Percentiles rank a stretch among this genome's conserved stretches.
Conservation (phyloP, 2,113 vertebrate species). For the Steatornis caripensis region DNA sequence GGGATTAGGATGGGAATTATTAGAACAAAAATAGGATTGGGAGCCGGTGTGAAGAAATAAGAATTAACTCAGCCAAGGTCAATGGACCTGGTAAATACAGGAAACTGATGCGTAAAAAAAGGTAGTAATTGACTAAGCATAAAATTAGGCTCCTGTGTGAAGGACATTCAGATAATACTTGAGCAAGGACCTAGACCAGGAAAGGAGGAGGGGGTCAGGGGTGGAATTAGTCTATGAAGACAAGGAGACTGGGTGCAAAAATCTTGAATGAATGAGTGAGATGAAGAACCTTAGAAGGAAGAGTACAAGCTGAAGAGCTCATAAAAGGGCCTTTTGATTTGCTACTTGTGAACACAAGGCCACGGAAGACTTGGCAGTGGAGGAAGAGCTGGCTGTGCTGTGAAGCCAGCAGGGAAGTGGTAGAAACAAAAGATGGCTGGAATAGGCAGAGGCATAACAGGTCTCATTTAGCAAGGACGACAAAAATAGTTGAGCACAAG, state of each 20-base stretch:
- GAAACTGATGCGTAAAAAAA: neutral
- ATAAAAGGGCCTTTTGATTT: neutral
- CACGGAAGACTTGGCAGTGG: neutral
- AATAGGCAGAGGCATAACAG: neutral
- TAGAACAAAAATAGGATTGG: neutral
- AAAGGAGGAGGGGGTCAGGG: neutral
- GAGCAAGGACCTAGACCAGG: neutral
- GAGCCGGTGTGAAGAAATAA: neutral
- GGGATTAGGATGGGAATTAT: neutral
- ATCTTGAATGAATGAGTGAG: neutral
- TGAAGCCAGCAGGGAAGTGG: neutral
- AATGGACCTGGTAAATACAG: neutral
- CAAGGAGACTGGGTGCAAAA: neutral
- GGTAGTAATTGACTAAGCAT: neutral
- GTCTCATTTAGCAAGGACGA: fast-evolving
- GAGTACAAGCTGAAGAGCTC: neutral
- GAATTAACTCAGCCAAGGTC: neutral
- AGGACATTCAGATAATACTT: neutral
- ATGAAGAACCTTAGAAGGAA: neutral
- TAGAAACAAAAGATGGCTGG: neutral
- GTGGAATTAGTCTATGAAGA: neutral
- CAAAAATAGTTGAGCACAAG: neutral
- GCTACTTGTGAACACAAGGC: neutral
- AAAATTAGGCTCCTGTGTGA: neutral
- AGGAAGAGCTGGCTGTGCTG: neutral